Evolutionary conservation across 2,113 vertebrate genomes (phyloP), one percentile per base, ranked within the genome.

Genomic region (Perccottus glenii): DNA sequence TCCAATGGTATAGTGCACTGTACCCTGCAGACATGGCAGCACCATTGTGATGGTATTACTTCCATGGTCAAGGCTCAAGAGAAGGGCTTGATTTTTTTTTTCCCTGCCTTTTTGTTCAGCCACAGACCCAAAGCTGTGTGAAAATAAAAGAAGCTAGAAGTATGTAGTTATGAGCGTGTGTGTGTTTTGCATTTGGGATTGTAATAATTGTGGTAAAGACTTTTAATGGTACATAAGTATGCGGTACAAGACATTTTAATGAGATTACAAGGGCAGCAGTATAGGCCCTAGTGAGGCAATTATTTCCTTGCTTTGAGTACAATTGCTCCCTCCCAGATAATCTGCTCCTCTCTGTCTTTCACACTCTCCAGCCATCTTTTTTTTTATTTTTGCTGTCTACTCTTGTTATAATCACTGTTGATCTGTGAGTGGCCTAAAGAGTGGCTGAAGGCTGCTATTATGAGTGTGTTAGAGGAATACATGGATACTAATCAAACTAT

Each of bases 41-140:
- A 36, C 77, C 80, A 88, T 88, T 90, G 88, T 90, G 83, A 84
- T 73, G 77, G 86, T 80, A 90, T 92, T 90, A 92, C 88, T 88
- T 90, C 83, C 87, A 88, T 84, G 84, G 85, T 79, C 67, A 70
- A 83, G 77, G 75, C 77, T 83, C 75, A 7, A 78, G 77, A 88
- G 81, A 89, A 85, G 64, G 66, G 48, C n/a, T 32, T 70, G 73
- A 70, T 60, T 75, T 64, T 64, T 27, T 27, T 57, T 61, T 60
- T 60, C 58, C 57, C 62, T 43, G 62, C 60, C 75, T 80, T 84
- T 82, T 87, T 84, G 60, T 57, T 51, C 1, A 6, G 7, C 1
- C n/a, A 19, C 59, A 70, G n/a, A 82, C 72, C 55, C 53, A 67
- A 86, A 77, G 46, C 62, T 27, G 67, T 14, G 46, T 51, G 36